Evolutionary conservation across 2,113 vertebrate species (phyloP).

Genomic region (Arizona elegans): DNA sequence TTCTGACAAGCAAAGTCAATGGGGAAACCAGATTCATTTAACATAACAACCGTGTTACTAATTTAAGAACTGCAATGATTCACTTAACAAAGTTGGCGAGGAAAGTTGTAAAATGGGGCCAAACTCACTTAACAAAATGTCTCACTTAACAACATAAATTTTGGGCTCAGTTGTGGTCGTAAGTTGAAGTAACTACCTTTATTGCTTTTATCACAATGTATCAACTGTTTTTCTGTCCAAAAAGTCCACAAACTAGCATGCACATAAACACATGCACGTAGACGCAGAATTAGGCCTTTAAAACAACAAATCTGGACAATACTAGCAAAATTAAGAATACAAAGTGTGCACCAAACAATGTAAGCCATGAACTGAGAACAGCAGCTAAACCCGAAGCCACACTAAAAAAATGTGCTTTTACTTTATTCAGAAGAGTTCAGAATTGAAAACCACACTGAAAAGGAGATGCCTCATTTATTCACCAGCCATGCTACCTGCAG

Average conservation of each 20-base stretch:
- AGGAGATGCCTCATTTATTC: background rate
- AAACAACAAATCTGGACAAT: background rate
- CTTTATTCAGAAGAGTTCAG: background rate
- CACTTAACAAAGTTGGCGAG: no score
- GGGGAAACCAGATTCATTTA: no score
- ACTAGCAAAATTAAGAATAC: background rate
- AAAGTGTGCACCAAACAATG: no score
- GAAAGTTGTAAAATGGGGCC: no score
- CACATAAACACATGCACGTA: background rate
- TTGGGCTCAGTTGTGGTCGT: no score
- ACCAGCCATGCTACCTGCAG: background rate
- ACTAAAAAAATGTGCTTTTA: background rate
- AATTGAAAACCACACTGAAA: background rate
- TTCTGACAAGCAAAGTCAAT: no score
- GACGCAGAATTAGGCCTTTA: background rate
- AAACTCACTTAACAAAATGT: no score
- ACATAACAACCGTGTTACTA: no score
- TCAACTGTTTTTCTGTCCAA: background rate
- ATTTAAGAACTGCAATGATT: no score
- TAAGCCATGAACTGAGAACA: background rate
- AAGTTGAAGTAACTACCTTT: background rate
- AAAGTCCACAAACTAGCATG: background rate
- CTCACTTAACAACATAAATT: no score
- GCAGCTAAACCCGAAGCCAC: background rate
- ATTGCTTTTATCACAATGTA: background rate